phyloP scores from a whole-genome alignment of 1,140 invertebrate species.

The Venturia canescens region DNA sequence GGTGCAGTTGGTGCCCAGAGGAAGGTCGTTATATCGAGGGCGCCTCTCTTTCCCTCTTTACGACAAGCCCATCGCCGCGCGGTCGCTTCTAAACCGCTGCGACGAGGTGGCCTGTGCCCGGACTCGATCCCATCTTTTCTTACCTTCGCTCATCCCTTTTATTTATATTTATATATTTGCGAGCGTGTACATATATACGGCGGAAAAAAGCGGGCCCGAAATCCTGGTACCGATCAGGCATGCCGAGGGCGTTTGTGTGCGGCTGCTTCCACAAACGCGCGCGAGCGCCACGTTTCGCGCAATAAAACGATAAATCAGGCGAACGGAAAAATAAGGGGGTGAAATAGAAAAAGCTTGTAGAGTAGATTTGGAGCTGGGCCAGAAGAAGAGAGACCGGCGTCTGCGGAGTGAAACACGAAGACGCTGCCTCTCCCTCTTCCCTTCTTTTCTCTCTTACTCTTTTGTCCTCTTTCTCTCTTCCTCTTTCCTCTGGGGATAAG shows the following conservation, averaged over 20 bases:
- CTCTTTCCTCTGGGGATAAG: not conserved
- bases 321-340: constrained; percentile 64
- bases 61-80: not conserved
- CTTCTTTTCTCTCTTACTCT: not conserved
- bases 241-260: not conserved
- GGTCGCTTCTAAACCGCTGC: too few relatives aligned
- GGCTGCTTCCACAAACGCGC: not conserved
- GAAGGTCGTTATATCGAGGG: constrained; percentile 40
- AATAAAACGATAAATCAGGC: constrained; percentile 68
- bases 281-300: constrained; percentile 40
- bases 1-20: constrained; percentile 21
- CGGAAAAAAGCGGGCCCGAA: too few relatives aligned
- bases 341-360: constrained; percentile 70
- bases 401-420: constrained; percentile 20
- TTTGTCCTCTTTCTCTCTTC: not conserved
- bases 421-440: not conserved
- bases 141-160: too few relatives aligned
- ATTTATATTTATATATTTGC: too few relatives aligned
- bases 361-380: constrained; percentile 68
- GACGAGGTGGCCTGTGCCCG: too few relatives aligned
- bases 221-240: not conserved
- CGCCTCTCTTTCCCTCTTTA: not conserved
- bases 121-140: too few relatives aligned
- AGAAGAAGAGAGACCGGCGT: constrained; percentile 47
- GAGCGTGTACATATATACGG: too few relatives aligned